A percentile compares a stretch with the other conserved stretches of the same genome.
Conservation (phyloP, 2,113 vertebrate species). For the Apteryx owenii region DNA sequence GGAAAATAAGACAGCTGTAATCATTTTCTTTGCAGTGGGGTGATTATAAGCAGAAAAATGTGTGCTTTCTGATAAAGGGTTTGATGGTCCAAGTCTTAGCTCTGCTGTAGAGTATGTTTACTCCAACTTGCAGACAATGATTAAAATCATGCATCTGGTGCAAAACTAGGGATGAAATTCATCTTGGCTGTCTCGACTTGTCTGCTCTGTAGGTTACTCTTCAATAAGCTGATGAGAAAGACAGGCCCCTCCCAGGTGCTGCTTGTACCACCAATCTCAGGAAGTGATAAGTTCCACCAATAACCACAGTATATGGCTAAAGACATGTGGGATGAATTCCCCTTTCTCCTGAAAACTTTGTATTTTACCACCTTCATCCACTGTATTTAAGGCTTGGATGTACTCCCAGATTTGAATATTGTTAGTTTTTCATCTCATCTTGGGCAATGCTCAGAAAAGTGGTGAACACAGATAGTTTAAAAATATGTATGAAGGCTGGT, state of each 20-base stretch:
- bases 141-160: not conserved
- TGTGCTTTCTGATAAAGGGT: not conserved
- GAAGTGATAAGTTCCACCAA: not conserved
- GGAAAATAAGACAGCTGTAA: not conserved
- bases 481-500: not conserved
- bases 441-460: not conserved
- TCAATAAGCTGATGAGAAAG: not conserved
- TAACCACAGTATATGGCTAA: not conserved
- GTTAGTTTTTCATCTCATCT: not conserved
- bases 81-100: not conserved
- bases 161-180: not conserved
- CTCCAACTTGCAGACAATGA: not conserved
- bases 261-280: not conserved
- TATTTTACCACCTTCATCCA: rapidly evolving
- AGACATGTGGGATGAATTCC: rapidly evolving
- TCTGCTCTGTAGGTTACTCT: not conserved
- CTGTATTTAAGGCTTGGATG: not conserved
- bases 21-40: not conserved
- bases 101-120: not conserved
- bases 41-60: not conserved
- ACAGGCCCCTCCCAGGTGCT: not conserved
- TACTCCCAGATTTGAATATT: not conserved
- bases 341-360: not conserved
- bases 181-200: not conserved
- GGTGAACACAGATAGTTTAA: not conserved